Evolutionary conservation across 2,113 vertebrate genomes (phyloP), one percentile per base, ranked within the genome.

Genomic region (Butastur rufipennis): DNA sequence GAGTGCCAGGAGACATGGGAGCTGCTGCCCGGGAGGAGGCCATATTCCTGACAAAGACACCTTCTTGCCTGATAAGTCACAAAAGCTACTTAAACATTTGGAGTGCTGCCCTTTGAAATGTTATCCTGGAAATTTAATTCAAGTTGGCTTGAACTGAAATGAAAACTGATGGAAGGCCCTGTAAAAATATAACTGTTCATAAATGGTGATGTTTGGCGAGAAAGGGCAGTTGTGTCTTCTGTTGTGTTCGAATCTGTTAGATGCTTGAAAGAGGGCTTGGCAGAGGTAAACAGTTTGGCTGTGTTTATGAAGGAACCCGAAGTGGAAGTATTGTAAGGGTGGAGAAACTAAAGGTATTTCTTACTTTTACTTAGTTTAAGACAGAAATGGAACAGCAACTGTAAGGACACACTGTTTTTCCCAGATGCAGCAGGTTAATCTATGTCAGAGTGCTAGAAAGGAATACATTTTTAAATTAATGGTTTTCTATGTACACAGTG

Each of bases 401-500:
- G 12, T 34, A 63, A 74, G 38, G 38, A 31, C 36, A 29, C 7
- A 4, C 10, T 9, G 29, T 19, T 77, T 22, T 53, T 21, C 17
- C 13, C 20, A 79, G 66, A 11, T 52, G 32, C 26, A 14, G 19
- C 8, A 78, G 16, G 11, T 67, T 74, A 67, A 59, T 27, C 9
- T 59, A 21, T 17, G 29, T 21, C 32, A 67, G 53, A 53, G n/a
- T 61, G n/a, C 27, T 48, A 50, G 45, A 32, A 79, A 62, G 48
- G 34, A 52, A 18, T 5, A 20, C 0, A 0, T 27, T 45, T 70
- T 74, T n/a, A 31, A 72, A 45, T 50, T 0, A 32, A 34, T 4
- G 1, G 4, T 40, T 80, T 89, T 67, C 23, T 31, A 4, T 4
- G 8, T 63, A 16, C 31, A 8, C 21, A 31, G 14, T 56, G 42